Evolutionary conservation across 2,113 vertebrate genomes (phyloP), one percentile per base, ranked within the genome.

Genomic region (Hassar affinis): DNA sequence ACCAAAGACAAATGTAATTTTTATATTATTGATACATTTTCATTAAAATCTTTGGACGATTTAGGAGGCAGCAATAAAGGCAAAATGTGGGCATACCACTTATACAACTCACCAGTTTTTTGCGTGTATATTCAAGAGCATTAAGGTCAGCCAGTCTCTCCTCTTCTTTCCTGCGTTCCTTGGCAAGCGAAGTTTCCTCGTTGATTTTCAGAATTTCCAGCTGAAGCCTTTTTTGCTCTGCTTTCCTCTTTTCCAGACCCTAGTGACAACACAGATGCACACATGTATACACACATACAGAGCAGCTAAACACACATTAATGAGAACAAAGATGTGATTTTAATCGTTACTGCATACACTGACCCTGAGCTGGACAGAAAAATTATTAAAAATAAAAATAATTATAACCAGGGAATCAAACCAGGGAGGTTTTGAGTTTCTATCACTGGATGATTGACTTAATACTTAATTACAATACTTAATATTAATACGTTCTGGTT

Each of bases 101-200:
- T n/a, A n/a, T n/a, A n/a, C n/a, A 30, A 87, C 87, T 87, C 18
- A 98, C 97, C 94, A 94, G 89, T 88, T 96, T 98, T 72, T 95
- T 93, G 61, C 78, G 78, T 49, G 92, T 93, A 86, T 92, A 97
- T 59, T 97, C 94, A 78, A 96, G 91, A 59, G 94, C 92, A 76
- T 79, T 89, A 78, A 93, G 78, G 12, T 96, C 95, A 0, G 90
- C 93, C 90, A 93, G 49, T 82, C 83, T 94, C 91, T 98, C 97
- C 91, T 95, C 93, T 35, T 95, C 93, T 51, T 84, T 86, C 83
- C 88, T 90, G 86, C 88, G 86, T 56, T 93, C 93, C 80, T 93
- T 96, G n/a, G 88, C 90, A 42, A 3, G 86, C 88, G 93, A 82
- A 64, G 88, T 95, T 83, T 96, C 94, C 0, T 94, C 90, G 0